Percentiles rank a stretch among this genome's conserved stretches.
Evolutionary conservation across 2,113 vertebrate genomes (phyloP).

Genomic region (Calonectris borealis): DNA sequence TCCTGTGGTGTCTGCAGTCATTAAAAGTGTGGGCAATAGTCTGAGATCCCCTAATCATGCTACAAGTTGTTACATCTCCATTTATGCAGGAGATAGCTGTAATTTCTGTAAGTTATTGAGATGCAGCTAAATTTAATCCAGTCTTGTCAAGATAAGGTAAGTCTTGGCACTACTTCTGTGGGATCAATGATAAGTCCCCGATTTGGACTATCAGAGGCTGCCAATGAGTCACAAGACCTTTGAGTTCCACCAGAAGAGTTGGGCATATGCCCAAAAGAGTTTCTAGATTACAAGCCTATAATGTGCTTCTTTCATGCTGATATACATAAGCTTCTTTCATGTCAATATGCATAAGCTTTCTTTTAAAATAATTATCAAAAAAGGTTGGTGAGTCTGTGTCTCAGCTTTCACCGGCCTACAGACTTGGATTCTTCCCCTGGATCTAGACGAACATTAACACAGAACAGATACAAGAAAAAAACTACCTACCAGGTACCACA

Average conservation of each 20-base stretch:
- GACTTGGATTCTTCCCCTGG: neutral
- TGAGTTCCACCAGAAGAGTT: constrained; percentile 1
- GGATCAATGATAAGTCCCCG: neutral
- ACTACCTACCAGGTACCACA: neutral
- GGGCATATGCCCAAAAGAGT: neutral
- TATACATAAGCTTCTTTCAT: neutral
- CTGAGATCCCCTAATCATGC: neutral
- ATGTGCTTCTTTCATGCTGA: neutral
- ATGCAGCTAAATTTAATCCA: neutral
- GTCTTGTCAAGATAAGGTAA: constrained; percentile 43
- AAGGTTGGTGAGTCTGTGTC: neutral
- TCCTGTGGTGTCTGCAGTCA: neutral
- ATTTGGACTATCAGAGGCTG: neutral
- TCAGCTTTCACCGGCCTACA: neutral
- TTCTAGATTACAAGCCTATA: constrained; percentile 26
- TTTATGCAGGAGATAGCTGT: neutral
- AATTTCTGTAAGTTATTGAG: neutral
- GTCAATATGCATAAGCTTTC: neutral
- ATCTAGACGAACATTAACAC: neutral
- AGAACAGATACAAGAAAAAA: neutral
- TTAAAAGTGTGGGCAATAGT: neutral
- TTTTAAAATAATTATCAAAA: neutral
- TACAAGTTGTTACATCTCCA: neutral
- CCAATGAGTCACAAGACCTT: constrained; percentile 16
- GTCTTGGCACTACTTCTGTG: constrained; percentile 38